Evolutionary conservation across 2,888 invertebrate genomes (phyloP).

Genomic region (Nomada ferruginata): DNA sequence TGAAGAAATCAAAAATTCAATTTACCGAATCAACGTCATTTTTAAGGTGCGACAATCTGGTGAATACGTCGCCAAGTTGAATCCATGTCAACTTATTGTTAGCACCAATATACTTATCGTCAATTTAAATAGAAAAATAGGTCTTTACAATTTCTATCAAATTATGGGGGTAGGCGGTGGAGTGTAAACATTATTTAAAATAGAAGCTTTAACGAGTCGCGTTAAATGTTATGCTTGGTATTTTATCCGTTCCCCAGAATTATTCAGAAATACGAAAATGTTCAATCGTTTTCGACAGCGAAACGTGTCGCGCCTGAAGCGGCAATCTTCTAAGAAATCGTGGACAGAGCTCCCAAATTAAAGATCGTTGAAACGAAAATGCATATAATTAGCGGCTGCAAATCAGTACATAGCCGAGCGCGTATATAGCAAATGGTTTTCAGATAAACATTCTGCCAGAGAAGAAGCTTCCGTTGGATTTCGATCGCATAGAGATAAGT

Average conservation of each 20-base stretch:
- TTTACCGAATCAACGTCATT: slow-evolving; percentile 37
- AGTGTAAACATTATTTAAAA: no score
- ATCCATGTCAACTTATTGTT: slow-evolving; percentile 5
- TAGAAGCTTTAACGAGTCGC: no score
- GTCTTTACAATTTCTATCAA: no score
- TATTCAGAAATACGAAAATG: neutral
- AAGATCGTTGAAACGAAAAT: slow-evolving; percentile 24
- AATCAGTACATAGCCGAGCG: slow-evolving; percentile 31
- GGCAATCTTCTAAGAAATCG: slow-evolving; percentile 7
- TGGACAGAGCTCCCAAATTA: slow-evolving; percentile 25
- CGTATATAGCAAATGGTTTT: slow-evolving; percentile 27
- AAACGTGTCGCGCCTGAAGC: neutral
- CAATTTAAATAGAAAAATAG: neutral
- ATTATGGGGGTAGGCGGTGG: no score
- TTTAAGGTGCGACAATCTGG: slow-evolving; percentile 16
- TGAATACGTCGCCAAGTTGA: slow-evolving; percentile 18
- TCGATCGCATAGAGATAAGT: slow-evolving; percentile 56
- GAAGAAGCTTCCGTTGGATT: slow-evolving; percentile 56
- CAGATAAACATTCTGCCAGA: slow-evolving; percentile 36
- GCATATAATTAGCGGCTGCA: slow-evolving; percentile 39
- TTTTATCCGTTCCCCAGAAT: neutral
- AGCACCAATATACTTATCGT: neutral
- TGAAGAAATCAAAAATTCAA: slow-evolving; percentile 56
- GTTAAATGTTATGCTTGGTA: neutral
- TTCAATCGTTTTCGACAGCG: neutral